Conservation (phyloP, 2,797 vertebrate species). For the Smutsia temminckii region DNA sequence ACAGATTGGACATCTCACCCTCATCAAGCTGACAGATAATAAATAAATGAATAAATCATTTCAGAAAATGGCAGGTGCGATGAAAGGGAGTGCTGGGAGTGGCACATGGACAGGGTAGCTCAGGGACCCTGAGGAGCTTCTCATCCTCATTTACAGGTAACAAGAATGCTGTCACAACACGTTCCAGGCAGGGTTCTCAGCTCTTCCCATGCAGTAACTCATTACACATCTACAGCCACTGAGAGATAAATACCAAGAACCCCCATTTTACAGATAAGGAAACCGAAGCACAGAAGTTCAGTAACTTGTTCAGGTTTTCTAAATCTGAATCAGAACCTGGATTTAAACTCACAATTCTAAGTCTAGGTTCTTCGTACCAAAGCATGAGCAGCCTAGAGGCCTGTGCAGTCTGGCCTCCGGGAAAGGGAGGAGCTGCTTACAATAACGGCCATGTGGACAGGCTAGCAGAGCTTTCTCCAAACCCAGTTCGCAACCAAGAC, state of each 20-base stretch:
- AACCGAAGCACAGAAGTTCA: neutral
- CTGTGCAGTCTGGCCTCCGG: neutral
- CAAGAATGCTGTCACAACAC: neutral
- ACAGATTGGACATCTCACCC: neutral
- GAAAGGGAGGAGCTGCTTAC: neutral
- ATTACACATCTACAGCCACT: neutral
- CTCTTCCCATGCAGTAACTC: neutral
- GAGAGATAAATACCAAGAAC: neutral
- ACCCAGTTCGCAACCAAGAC: neutral
- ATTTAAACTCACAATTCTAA: neutral
- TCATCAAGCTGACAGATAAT: neutral
- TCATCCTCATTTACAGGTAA: neutral
- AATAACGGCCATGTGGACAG: too few species aligned
- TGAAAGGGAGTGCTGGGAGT: too few species aligned
- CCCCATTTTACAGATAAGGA: neutral
- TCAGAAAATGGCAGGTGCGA: neutral
- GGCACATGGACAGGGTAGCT: neutral
- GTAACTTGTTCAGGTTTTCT: neutral
- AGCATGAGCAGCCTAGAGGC: neutral
- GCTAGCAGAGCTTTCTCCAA: neutral
- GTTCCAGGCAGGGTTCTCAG: neutral
- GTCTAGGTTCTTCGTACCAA: neutral
- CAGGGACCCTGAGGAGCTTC: neutral
- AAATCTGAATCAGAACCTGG: neutral
- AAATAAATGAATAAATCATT: neutral